Evolutionary conservation across 2,888 invertebrate genomes (phyloP).

Genomic region (Drosophila yooni): DNA sequence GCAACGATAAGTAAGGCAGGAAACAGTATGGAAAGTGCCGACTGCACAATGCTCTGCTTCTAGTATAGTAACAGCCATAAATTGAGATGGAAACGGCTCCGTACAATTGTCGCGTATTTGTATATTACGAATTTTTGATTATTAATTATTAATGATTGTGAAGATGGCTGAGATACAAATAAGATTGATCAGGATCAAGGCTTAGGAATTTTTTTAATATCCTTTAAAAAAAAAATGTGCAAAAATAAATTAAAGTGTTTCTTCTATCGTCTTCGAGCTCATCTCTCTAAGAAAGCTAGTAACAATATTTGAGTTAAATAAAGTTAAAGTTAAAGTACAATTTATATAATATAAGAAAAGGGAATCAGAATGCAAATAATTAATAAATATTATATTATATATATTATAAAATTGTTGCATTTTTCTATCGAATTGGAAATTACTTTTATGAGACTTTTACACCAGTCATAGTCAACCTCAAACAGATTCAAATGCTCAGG

Average conservation of each 20-base stretch:
- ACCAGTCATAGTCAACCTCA: background rate
- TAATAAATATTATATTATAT: background rate
- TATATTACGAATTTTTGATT: background rate
- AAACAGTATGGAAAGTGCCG: conserved; percentile 15
- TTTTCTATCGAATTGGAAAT: background rate
- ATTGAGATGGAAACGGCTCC: background rate
- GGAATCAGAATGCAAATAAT: background rate
- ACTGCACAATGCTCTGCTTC: conserved; percentile 1
- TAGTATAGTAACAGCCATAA: background rate
- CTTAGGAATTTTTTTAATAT: no score
- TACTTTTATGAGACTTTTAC: background rate
- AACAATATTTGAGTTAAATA: background rate
- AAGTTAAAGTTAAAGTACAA: background rate
- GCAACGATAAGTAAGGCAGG: conserved; percentile 38
- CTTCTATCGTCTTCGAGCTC: background rate
- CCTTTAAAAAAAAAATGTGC: background rate
- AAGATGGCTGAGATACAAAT: background rate
- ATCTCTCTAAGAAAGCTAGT: background rate
- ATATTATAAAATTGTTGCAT: background rate
- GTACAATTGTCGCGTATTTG: background rate
- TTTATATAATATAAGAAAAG: background rate
- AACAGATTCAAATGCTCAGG: background rate
- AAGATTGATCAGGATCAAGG: background rate
- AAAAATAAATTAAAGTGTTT: background rate
- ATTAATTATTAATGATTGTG: background rate